Evolutionary conservation across 2,888 invertebrate genomes (phyloP), one percentile per base, ranked within the genome.

Genomic region (Drosophila mimetica): DNA sequence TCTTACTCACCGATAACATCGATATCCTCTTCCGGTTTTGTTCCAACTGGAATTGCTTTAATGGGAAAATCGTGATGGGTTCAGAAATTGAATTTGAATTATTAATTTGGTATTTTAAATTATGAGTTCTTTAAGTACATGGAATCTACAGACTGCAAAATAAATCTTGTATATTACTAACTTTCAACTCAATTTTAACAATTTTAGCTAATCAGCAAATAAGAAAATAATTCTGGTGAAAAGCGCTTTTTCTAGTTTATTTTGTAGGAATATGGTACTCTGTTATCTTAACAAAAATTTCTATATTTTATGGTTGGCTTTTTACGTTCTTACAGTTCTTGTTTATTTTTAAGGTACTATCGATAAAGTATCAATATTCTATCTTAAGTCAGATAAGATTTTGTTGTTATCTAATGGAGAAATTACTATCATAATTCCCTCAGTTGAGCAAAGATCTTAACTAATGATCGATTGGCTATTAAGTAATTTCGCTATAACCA

Each of bases 21-120:
- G 30, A 61, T 51, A 64, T 64, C 42, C 48, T 22, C 63, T 61
- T 64, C 63, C 63, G 63, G 13, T 30, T 41, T n/a, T 1, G 8
- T 9, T 42, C n/a, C 22, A 25, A 44, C 16, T 44, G 16, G 16
- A 28, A 16, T 14, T 28, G 14, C 2, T 44, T 18, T 7, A 11
- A 28, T 46, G 5, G 7, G 13, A 1, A 4, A 46, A 11, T 30
- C 30, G 16, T 2, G 5, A 11, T 14, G 14, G 1, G 7, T 11
- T 11, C 9, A 18, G 16, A 39, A 5, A 16, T n/a, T n/a, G n/a
- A 3, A 2, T 14, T n/a, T n/a, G n/a, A n/a, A n/a, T n/a, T n/a
- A n/a, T n/a, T n/a, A n/a, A n/a, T n/a, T n/a, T n/a, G n/a, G n/a
- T n/a, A n/a, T n/a, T n/a, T n/a, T n/a, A n/a, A n/a, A n/a, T n/a